phyloP scores from a whole-genome alignment of 2,113 vertebrate species.

The Ardeotis arabs region DNA sequence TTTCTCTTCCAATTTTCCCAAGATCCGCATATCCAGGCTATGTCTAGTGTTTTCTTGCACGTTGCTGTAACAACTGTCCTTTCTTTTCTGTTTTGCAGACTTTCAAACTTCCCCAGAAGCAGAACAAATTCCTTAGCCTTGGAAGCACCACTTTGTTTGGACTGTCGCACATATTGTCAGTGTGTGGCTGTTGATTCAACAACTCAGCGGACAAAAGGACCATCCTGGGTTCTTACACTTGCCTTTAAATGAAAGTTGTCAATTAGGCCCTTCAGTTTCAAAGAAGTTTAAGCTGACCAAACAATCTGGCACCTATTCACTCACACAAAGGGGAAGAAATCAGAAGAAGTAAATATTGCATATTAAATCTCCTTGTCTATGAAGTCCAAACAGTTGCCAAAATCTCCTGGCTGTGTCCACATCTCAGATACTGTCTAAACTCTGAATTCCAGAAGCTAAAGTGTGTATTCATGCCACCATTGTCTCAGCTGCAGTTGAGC shows the following conservation, averaged over 20 bases:
- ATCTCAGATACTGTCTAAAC: conserved; percentile 11
- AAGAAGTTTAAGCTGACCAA: conserved; percentile 59
- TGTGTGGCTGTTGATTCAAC: conserved; percentile 36
- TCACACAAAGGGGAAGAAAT: conserved; percentile 38
- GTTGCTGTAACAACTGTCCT: conserved; percentile 63
- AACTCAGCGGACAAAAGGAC: conserved; percentile 40
- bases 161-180: not conserved
- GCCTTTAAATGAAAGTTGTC: conserved; percentile 66
- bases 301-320: conserved; percentile 48
- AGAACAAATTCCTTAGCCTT: conserved; percentile 65
- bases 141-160: conserved; percentile 64
- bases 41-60: conserved; percentile 4
- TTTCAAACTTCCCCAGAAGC: conserved; percentile 15
- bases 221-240: conserved; percentile 44
- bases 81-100: conserved; percentile 42
- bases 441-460: conserved; percentile 36
- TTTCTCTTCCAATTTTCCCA: not conserved
- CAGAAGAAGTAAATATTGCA: conserved; percentile 51
- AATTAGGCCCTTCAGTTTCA: conserved; percentile 59
- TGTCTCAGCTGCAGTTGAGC: conserved; percentile 32
- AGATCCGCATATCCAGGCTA: not conserved
- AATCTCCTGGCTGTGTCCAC: not conserved
- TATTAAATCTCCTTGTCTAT: conserved; percentile 50
- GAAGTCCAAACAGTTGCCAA: conserved; percentile 30
- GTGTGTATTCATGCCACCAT: conserved; percentile 21